Base-by-base conservation (phyloP, 1,140 invertebrate species). In the Ericerus pela region DNA sequence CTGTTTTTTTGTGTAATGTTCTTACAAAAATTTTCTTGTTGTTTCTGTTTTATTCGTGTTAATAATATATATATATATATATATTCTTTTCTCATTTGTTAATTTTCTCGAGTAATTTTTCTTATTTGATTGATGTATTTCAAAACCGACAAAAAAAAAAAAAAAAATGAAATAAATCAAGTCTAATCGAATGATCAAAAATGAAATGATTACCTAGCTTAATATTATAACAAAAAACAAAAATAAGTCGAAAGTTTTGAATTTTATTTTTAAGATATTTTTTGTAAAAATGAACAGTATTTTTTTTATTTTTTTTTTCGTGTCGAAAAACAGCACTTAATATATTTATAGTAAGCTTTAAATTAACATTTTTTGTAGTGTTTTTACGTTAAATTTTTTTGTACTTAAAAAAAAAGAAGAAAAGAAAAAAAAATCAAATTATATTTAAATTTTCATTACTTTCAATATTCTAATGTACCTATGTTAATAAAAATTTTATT, bases 381-480 rank as follows among this genome's bases (percentile, higher is more conserved):
- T 33, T 33, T 33, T 33, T 41, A 24, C n/a, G n/a, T n/a, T n/a
- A n/a, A n/a, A n/a, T 47, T 47, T 47, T 47, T 47, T 47, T 47
- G 41, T 47, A 47, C 41, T 47, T 47, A 47, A n/a, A n/a, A n/a
- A n/a, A n/a, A n/a, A n/a, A n/a, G n/a, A n/a, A n/a, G n/a, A n/a
- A n/a, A n/a, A n/a, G n/a, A n/a, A n/a, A n/a, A n/a, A n/a, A n/a
- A n/a, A 47, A 47, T 47, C 41, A 47, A 47, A 47, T 47, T 47
- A 47, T 47, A 16, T 47, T 47, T 47, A 47, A 33, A 47, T 47
- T 47, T 47, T 47, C 41, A 47, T 47, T 47, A 47, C 41, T 47
- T 47, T 47, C 41, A 47, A 47, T 47, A 47, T 47, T 47, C 22
- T 47, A 47, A 47, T 47, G 41, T 47, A 47, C 26, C n/a, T 47